Conservation (phyloP, 2,888 invertebrate species). For the Chloroclystis v-ata region DNA sequence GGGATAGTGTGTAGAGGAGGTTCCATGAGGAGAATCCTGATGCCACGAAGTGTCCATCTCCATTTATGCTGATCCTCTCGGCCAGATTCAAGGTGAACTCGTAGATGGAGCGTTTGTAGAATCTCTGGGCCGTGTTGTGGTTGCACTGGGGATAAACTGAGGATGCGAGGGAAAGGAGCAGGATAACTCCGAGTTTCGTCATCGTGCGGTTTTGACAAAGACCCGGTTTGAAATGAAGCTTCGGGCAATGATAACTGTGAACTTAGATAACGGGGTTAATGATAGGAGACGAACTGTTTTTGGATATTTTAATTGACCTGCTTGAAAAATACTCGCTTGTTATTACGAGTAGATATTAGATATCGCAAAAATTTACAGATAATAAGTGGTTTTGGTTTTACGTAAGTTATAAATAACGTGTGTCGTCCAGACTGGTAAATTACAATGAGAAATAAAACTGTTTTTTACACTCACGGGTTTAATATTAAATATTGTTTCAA, state of each 20-base stretch:
- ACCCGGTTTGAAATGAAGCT: conserved; percentile 29
- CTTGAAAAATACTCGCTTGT: no score
- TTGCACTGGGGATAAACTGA: conserved; percentile 41
- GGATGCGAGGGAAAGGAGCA: conserved; percentile 30
- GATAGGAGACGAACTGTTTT: conserved; percentile 5
- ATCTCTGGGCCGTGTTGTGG: conserved; percentile 29
- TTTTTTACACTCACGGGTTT: no score
- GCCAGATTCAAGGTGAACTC: conserved; percentile 46
- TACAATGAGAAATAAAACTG: no score
- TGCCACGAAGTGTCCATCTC: conserved; percentile 57
- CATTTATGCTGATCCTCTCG: conserved; percentile 45
- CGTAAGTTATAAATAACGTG: no score
- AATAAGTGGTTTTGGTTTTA: no score
- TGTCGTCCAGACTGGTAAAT: no score
- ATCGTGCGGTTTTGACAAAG: conserved; percentile 36
- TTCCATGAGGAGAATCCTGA: conserved; percentile 61
- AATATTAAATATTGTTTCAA: no score
- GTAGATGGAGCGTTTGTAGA: conserved; percentile 43
- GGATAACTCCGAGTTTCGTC: conserved; percentile 34
- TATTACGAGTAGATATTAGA: no score
- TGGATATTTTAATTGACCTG: background rate
- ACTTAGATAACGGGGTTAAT: conserved; percentile 32
- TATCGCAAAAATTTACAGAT: no score
- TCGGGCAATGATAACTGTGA: conserved; percentile 35
- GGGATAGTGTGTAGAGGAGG: conserved; percentile 47